A percentile compares a stretch with the other conserved stretches of the same genome.
Conservation (phyloP, 2,888 invertebrate genomes). For the Ectropis crepuscularia region DNA sequence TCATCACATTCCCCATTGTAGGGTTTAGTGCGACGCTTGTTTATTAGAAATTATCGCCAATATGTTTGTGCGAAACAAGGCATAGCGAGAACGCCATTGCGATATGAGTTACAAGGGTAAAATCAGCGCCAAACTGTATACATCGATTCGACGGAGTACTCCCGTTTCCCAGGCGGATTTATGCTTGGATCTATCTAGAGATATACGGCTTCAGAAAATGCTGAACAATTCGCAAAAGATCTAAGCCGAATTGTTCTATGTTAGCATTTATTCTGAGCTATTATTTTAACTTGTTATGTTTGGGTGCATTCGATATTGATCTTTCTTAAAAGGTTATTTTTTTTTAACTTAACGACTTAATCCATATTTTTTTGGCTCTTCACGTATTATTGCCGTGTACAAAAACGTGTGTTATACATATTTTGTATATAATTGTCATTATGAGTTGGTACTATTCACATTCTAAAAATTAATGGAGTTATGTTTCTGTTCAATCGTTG, state of each 20-base stretch:
- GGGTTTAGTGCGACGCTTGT: slow-evolving; percentile 28
- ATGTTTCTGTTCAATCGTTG: too few relatives aligned
- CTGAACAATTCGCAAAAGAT: slow-evolving; percentile 32
- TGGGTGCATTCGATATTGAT: too few relatives aligned
- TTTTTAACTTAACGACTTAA: too few relatives aligned
- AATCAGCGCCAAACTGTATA: slow-evolving; percentile 67
- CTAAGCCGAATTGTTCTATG: neutral
- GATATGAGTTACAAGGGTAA: slow-evolving; percentile 65
- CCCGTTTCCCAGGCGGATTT: slow-evolving; percentile 73
- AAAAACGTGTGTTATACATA: too few relatives aligned
- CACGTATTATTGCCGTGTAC: too few relatives aligned
- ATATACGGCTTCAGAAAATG: slow-evolving; percentile 52
- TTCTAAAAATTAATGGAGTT: too few relatives aligned
- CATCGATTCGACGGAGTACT: slow-evolving; percentile 64
- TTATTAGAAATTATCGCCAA: slow-evolving; percentile 44
- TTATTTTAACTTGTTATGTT: too few relatives aligned
- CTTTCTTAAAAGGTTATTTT: too few relatives aligned
- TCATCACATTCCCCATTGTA: slow-evolving; percentile 25
- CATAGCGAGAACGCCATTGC: slow-evolving; percentile 51
- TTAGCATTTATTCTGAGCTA: too few relatives aligned
- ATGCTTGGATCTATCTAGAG: slow-evolving; percentile 63
- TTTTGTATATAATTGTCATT: too few relatives aligned
- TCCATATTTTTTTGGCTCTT: too few relatives aligned
- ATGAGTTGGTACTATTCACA: too few relatives aligned
- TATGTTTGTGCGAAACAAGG: slow-evolving; percentile 48